Evolutionary conservation across 2,797 vertebrate species (phyloP).

Genomic region (Hippopotamyrus pictus): DNA sequence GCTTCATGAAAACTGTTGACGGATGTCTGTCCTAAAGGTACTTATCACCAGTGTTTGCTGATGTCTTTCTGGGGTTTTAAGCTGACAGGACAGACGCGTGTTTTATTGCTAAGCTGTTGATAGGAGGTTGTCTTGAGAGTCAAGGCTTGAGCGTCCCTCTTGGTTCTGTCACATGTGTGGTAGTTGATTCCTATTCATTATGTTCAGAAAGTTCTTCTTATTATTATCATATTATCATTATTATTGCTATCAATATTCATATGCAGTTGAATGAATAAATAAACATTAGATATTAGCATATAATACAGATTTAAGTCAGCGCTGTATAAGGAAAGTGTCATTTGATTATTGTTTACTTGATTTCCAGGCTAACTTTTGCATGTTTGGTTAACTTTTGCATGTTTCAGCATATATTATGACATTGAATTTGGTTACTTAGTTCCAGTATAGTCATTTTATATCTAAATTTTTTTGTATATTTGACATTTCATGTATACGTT

Average conservation of each 20-base stretch:
- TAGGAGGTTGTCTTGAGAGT: neutral
- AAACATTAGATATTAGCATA: neutral
- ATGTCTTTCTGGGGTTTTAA: constrained; percentile 48
- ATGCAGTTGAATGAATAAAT: neutral
- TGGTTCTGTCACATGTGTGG: neutral
- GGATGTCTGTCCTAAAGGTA: constrained; percentile 48
- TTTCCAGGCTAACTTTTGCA: neutral
- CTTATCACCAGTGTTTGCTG: constrained; percentile 49
- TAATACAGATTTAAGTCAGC: neutral
- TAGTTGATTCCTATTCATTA: neutral
- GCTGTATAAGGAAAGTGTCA: neutral
- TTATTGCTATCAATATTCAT: neutral
- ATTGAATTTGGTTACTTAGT: neutral
- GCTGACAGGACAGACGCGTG: constrained; percentile 36
- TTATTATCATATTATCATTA: neutral
- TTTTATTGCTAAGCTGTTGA: constrained; percentile 20
- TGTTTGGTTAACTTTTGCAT: neutral
- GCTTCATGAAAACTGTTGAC: constrained; percentile 40
- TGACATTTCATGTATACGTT: neutral
- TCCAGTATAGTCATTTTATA: neutral
- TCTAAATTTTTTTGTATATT: neutral
- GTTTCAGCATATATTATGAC: neutral
- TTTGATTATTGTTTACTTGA: neutral
- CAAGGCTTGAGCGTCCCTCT: neutral
- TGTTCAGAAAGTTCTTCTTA: neutral